Base-by-base conservation (phyloP, 2,888 invertebrate genomes). In the Barypeithes pellucidus region DNA sequence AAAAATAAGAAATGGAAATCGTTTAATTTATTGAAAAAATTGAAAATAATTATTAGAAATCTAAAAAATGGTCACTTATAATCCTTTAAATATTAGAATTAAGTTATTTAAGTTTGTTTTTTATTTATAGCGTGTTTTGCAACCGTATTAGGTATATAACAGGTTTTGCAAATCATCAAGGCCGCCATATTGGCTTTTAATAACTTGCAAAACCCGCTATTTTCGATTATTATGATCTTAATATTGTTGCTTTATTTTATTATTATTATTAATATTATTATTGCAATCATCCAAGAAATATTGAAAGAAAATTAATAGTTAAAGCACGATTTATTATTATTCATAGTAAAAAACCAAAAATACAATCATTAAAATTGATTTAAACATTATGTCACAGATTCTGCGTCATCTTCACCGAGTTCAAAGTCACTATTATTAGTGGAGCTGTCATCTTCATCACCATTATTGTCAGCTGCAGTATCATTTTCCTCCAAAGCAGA, bases 141-240 rank as follows among this genome's bases (percentile, higher is more conserved):
- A n/a, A n/a, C n/a, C n/a, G n/a, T 52, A 52, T 20, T 20, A 52
- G 16, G 22, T 22, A 52, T 52, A 52, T 52, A 52, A 22, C 47
- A 47, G 52, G 52, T 52, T 52, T 52, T 52, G 52, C 22, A 52
- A 52, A 52, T 20, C 47, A 47, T 47, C 14, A 47, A 47, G 47
- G 39, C 14, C 14, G 12, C 14, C 47, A 47, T 47, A 47, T 47
- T 47, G 18, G 14, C 14, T 47, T 47, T 47, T 47, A 47, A 47
- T 47, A 47, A 47, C 47, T 47, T 47, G 47, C 12, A 47, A 47
- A 11, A 11, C 47, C 47, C 47, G 47, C n/a, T 11, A 11, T 47
- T 47, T 47, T 47, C 20, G 18, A 14, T 47, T 16, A n/a, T 16
- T 39, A 39, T 2, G 9, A 39, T 39, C n/a, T 12, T 39, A 12